Percentiles rank a stretch among this genome's conserved stretches.
phyloP scores from a whole-genome alignment of 2,797 vertebrate genomes.

The Podargus strigoides region DNA sequence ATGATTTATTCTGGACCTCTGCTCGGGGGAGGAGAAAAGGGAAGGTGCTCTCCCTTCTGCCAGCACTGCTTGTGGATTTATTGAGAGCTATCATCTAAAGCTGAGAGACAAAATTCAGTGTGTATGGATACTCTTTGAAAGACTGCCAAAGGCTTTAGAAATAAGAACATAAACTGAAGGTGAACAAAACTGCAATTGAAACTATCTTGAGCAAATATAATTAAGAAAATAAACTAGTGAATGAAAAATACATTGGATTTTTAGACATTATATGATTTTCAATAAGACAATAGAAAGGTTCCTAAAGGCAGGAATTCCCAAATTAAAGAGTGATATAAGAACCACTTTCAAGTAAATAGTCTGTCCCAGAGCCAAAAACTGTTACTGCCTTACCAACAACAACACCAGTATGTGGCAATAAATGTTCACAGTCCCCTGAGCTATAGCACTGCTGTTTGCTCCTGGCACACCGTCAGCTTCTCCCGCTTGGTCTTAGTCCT shows the following conservation, averaged over 20 bases:
- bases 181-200: conserved; percentile 26
- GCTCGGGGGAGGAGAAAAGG: background rate
- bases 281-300: background rate
- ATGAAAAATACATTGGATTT: conserved; percentile 28
- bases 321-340: conserved; percentile 32
- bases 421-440: background rate
- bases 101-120: background rate
- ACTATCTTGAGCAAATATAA: conserved; percentile 39
- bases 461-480: background rate
- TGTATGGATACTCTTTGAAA: conserved; percentile 25
- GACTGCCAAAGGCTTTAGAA: conserved; percentile 50
- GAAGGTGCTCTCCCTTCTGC: background rate
- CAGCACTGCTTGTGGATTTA: background rate
- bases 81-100: background rate
- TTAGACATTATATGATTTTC: conserved; percentile 32
- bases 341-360: conserved; percentile 23
- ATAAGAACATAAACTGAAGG: conserved; percentile 33
- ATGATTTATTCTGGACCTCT: background rate
- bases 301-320: background rate
- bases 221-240: conserved; percentile 47
- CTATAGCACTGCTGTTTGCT: background rate
- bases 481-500: background rate
- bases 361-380: conserved; percentile 25
- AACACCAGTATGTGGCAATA: background rate
- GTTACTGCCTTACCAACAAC: background rate